Evolutionary conservation across 2,113 vertebrate species (phyloP).

Genomic region (Xenus cinereus): DNA sequence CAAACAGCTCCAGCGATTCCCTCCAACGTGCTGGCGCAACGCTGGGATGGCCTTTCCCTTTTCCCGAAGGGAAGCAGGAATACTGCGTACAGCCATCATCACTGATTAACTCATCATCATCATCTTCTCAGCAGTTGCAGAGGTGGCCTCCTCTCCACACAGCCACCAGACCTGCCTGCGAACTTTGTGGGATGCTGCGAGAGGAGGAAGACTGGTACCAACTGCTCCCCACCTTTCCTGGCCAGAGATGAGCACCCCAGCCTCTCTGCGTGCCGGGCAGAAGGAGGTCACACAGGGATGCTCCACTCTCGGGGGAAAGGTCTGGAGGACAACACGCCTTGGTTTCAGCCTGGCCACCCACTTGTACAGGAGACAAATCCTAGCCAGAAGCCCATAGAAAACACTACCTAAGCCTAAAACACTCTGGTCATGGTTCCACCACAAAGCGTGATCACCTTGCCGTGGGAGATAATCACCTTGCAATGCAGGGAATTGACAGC

Average conservation of each 20-base stretch:
- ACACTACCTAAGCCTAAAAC: neutral
- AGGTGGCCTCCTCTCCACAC: rapidly evolving
- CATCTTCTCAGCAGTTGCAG: neutral
- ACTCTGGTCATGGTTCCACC: neutral
- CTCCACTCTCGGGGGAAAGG: rapidly evolving
- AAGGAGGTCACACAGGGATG: neutral
- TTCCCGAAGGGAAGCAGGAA: neutral
- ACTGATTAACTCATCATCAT: neutral
- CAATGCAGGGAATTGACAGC: rapidly evolving
- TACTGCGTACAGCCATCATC: neutral
- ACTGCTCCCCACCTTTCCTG: neutral
- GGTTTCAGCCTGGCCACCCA: neutral
- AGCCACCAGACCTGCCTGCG: neutral
- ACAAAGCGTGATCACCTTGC: neutral
- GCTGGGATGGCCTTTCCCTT: neutral
- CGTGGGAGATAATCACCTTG: neutral
- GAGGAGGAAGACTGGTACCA: neutral
- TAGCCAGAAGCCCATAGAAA: neutral
- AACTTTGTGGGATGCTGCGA: neutral
- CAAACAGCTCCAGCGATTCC: neutral
- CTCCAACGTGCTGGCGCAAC: neutral
- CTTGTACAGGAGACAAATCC: neutral
- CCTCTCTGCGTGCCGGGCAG: neutral
- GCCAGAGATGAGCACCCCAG: neutral
- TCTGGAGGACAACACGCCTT: neutral